A percentile compares a stretch with the other conserved stretches of the same genome.
These are phyloP conservation scores for Folsomia candida DNA, from an alignment of 2,888 invertebrate species.

Conservation along the genomic window DNA sequence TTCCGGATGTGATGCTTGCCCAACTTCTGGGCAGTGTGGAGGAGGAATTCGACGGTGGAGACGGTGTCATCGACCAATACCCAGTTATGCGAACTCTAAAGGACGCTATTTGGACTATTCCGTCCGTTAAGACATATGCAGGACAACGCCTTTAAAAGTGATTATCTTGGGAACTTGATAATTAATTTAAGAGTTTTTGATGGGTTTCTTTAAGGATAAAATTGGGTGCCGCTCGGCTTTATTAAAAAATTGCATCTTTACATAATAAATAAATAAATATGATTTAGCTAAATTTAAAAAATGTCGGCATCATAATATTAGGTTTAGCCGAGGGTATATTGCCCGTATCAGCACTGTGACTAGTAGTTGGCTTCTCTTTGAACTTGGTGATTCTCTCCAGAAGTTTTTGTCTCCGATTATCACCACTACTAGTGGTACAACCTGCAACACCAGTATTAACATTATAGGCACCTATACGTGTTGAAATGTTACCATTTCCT, in stretches of 20 bases:
- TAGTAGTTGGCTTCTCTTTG: background rate
- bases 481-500: background rate
- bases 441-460: background rate
- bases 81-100: slow-evolving; percentile 4
- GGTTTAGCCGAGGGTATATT: background rate
- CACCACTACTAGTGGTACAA: background rate
- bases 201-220: background rate
- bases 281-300: background rate
- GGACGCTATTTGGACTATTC: background rate
- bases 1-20: slow-evolving; percentile 11
- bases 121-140: slow-evolving; percentile 5
- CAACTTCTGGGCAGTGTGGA: slow-evolving; percentile 6
- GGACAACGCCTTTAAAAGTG: background rate
- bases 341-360: background rate
- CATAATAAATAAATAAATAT: background rate
- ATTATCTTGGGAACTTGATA: too few relatives aligned
- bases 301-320: background rate
- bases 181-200: background rate
- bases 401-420: background rate
- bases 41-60: background rate
- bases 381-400: background rate
- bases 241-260: background rate
- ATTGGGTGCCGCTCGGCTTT: background rate
- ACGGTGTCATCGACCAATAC: background rate
- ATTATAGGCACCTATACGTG: background rate